A percentile compares a stretch with the other conserved stretches of the same genome.
These are phyloP conservation scores for Ochotona princeps DNA, from an alignment of 2,113 vertebrate genomes.

Conservation along the genomic window DNA sequence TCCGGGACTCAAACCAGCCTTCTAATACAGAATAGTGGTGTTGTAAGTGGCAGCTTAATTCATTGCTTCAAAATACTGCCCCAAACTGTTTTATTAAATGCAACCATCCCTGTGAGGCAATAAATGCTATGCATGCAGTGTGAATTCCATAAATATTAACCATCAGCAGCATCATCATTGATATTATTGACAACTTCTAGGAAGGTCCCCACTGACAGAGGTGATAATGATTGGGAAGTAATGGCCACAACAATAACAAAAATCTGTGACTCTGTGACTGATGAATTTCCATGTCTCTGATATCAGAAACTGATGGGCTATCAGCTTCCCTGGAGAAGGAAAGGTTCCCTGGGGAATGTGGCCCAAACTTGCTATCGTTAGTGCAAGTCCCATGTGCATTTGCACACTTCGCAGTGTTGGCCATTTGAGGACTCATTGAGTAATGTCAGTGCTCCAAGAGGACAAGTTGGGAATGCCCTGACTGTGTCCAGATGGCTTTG, in stretches of 20 bases:
- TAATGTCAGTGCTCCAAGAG: neutral
- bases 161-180: neutral
- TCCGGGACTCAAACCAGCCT: no score
- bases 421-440: neutral
- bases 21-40: no score
- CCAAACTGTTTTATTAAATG: neutral
- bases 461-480: neutral
- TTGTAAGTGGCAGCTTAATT: no score
- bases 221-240: neutral
- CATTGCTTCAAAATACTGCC: no score
- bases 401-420: neutral
- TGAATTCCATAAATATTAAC: neutral
- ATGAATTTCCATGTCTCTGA: neutral
- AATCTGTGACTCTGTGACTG: neutral
- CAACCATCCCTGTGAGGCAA: neutral
- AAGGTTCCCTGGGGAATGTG: neutral
- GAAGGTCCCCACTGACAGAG: neutral
- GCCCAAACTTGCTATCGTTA: neutral
- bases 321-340: neutral
- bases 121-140: neutral
- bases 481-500: conserved; percentile 23
- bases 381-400: neutral
- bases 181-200: neutral
- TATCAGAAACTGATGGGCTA: neutral
- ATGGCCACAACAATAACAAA: neutral